Evolutionary conservation across 37 sponge, comb jelly and placozoan species (phyloP), one percentile per base, ranked within the genome.

Genomic region (Spongilla lacustris): DNA sequence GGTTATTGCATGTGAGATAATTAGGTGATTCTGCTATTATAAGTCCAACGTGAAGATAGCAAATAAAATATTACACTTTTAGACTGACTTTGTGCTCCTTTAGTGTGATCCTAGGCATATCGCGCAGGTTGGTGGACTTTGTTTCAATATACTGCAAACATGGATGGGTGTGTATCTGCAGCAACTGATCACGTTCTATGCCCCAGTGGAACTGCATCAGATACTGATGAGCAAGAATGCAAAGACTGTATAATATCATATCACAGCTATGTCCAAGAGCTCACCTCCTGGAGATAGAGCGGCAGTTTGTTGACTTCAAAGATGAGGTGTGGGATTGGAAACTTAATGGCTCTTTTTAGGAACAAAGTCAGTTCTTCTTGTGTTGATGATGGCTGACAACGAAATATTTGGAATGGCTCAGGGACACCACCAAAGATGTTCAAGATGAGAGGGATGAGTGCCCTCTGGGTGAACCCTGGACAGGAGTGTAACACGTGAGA

Each of bases 91-190:
- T 94, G 85, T 94, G 87, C 24, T 94, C 94, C 67, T 71, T 90
- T 69, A 78, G 80, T 0, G 84, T 27, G 26, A 95, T 68, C 84
- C 88, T 87, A 24, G 96, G 93, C 90, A 95, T 87, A 23, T 92
- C 96, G 27, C 85, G 80, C 5, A 95, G 85, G 17, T 92, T 83
- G 25, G 93, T 88, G 33, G 91, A 82, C 24, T 73, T 85, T 21
- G 93, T 90, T 77, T 92, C 96, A 12, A 95, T 72, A 76, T 87
- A 92, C 76, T 95, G 90, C 36, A 90, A n/a, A 35, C 82, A 82
- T 0, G 87, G 72, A 41, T 6, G 41, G 3, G 41, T 41, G 41
- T 6, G 6, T 41, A 9, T 6, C 41, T 41, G 6, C 6, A 9
- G 6, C 41, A 41, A 41, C 41, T 41, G 41, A 6, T 32, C 29